phyloP scores from a whole-genome alignment of 2,888 invertebrate species.

The Dynastes grantii region DNA sequence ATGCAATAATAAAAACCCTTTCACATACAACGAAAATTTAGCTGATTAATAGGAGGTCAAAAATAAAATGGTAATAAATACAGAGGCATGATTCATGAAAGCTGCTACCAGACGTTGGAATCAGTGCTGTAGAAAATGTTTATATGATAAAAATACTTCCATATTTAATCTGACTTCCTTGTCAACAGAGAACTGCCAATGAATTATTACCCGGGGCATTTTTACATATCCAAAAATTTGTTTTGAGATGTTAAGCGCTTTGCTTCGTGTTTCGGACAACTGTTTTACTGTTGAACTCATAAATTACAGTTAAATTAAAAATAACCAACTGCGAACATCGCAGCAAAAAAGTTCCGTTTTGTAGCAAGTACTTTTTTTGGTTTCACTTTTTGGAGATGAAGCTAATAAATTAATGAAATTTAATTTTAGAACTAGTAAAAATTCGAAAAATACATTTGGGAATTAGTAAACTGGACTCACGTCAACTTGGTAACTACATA shows the following conservation, averaged over 20 bases:
- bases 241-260: slow-evolving; percentile 38
- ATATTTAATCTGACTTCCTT: slow-evolving; percentile 26
- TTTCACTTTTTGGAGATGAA: no score
- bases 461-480: no score
- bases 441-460: no score
- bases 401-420: no score
- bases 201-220: not conserved
- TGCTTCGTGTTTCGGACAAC: slow-evolving; percentile 31
- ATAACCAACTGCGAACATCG: not conserved
- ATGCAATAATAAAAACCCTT: no score
- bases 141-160: slow-evolving; percentile 17
- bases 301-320: slow-evolving; percentile 19
- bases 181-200: slow-evolving; percentile 3
- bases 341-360: no score
- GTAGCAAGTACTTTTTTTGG: no score
- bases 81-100: not conserved
- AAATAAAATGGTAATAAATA: slow-evolving; percentile 4
- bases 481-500: no score
- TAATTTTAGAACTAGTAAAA: no score
- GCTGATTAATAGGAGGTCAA: not conserved
- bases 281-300: slow-evolving; percentile 30
- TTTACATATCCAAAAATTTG: slow-evolving; percentile 13
- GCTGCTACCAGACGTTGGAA: not conserved
- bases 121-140: not conserved
- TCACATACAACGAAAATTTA: no score